Evolutionary conservation across 1,140 invertebrate genomes (phyloP).

Genomic region (Pogonomyrmex barbatus): DNA sequence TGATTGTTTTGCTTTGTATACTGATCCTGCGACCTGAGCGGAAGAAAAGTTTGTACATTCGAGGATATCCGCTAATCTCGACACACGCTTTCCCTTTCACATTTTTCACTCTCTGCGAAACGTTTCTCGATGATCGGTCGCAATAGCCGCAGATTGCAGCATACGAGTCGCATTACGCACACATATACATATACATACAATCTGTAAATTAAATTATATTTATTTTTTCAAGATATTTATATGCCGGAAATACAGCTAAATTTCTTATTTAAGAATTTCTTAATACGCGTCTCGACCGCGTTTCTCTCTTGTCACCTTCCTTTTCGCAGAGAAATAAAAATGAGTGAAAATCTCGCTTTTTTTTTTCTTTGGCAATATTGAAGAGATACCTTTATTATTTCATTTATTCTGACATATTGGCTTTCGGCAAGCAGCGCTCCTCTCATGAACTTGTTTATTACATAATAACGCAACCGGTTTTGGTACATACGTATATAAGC

Average conservation of each 20-base stretch:
- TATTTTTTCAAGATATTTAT: neutral
- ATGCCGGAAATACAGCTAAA: neutral
- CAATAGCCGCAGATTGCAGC: neutral
- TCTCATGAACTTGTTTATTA: neutral
- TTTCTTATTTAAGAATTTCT: neutral
- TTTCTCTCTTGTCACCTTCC: neutral
- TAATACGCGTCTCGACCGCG: neutral
- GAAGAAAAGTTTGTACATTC: neutral
- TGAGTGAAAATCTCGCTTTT: neutral
- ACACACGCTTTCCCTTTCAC: slow-evolving; percentile 1
- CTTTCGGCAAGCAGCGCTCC: neutral
- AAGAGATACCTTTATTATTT: neutral
- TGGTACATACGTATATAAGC: neutral
- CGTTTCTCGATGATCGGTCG: neutral
- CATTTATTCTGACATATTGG: neutral
- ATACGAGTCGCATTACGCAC: neutral
- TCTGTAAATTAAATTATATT: neutral
- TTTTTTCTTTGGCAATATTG: neutral
- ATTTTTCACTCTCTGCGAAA: slow-evolving; percentile 17
- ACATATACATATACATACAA: neutral
- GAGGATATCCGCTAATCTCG: neutral
- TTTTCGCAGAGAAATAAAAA: no score
- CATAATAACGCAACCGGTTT: neutral
- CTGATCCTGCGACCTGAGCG: neutral
- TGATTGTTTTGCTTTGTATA: no score